A percentile compares a stretch with the other conserved stretches of the same genome.
phyloP scores from a whole-genome alignment of 2,888 invertebrate species.

The Napeogenes sylphis region DNA sequence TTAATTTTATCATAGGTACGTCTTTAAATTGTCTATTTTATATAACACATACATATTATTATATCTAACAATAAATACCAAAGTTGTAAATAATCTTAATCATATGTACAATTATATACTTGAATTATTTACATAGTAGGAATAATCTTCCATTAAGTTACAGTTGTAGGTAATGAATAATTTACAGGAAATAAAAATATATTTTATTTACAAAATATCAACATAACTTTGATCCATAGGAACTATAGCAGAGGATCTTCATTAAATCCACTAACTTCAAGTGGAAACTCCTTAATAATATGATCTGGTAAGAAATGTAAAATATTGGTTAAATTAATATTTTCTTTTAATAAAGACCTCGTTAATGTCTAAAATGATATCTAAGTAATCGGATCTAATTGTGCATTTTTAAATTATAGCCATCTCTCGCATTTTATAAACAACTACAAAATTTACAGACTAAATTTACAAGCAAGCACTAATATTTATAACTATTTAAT shows the following conservation, averaged over 20 bases:
- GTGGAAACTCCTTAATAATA: conserved; percentile 2
- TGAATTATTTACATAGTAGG: conserved; percentile 1
- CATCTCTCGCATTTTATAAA: conserved; percentile 56
- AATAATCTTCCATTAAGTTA: not conserved
- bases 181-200: not conserved
- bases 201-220: not conserved
- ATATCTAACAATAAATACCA: conserved; percentile 61
- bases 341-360: conserved; percentile 25
- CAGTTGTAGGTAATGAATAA: not conserved
- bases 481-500: conserved; percentile 50
- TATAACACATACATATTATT: conserved; percentile 47
- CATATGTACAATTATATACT: conserved; percentile 51
- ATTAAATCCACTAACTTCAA: not conserved
- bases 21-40: conserved; percentile 49
- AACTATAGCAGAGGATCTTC: conserved; percentile 20
- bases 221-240: conserved; percentile 20
- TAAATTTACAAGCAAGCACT: conserved; percentile 54
- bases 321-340: conserved; percentile 20
- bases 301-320: conserved; percentile 22
- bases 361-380: conserved; percentile 14
- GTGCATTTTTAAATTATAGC: conserved; percentile 56
- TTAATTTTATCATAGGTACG: conserved; percentile 47
- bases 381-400: conserved; percentile 45
- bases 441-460: conserved; percentile 64
- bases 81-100: conserved; percentile 53